Conservation (phyloP, 2,888 invertebrate genomes). For the Melanostoma mellinum region DNA sequence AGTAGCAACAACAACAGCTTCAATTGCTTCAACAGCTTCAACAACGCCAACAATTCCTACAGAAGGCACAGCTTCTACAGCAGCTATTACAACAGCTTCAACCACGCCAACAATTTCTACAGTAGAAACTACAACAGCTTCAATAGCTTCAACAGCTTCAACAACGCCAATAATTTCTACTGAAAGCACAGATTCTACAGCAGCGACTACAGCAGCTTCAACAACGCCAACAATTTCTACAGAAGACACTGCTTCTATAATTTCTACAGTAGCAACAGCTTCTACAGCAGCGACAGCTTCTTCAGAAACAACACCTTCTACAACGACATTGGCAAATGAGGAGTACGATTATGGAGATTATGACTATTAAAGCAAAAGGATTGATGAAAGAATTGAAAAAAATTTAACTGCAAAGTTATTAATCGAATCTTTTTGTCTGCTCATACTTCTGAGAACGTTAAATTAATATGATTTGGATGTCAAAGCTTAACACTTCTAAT, state of each 20-base stretch:
- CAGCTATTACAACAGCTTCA: neutral
- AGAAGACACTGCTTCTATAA: no score
- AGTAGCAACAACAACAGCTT: neutral
- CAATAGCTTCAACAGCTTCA: constrained; percentile 5
- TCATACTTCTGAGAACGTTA: no score
- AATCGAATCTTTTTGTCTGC: no score
- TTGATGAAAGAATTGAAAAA: no score
- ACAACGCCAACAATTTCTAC: neutral
- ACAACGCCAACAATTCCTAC: neutral
- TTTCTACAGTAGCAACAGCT: no score
- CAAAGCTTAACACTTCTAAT: no score
- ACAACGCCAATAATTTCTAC: neutral
- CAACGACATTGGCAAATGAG: neutral
- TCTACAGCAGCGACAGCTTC: neutral
- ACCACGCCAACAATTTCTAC: constrained; percentile 4
- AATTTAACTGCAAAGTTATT: no score
- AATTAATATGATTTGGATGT: no score
- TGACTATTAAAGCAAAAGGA: no score
- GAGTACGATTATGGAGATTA: no score
- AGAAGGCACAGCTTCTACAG: no score
- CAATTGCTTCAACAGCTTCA: neutral
- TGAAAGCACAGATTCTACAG: no score
- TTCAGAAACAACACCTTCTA: neutral
- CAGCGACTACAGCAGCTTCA: neutral
- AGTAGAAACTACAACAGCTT: neutral